phyloP scores from a whole-genome alignment of 2,113 vertebrate genomes.

The Litocranius walleri region DNA sequence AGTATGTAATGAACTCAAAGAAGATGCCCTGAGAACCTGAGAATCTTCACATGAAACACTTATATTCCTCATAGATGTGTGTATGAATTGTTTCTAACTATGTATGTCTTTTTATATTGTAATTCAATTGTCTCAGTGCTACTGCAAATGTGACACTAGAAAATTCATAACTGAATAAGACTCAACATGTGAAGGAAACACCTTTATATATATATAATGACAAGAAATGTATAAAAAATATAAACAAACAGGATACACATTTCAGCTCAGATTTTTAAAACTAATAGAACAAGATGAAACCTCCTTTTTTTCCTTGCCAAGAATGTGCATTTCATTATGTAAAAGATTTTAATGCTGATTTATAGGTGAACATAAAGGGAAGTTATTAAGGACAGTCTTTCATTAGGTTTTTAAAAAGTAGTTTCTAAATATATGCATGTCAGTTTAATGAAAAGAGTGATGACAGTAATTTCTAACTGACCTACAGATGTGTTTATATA shows the following conservation, averaged over 20 bases:
- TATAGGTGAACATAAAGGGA: slow-evolving; percentile 53
- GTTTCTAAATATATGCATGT: slow-evolving; percentile 64
- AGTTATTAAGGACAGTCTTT: slow-evolving; percentile 62
- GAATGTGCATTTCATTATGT: slow-evolving; percentile 27
- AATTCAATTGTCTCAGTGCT: background rate
- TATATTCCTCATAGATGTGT: background rate
- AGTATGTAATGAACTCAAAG: background rate
- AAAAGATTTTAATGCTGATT: slow-evolving; percentile 39
- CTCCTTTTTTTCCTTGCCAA: background rate
- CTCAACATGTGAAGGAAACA: background rate
- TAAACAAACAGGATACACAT: background rate
- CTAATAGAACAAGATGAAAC: background rate
- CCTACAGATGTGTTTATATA: slow-evolving; percentile 70
- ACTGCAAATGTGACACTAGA: background rate
- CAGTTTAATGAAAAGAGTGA: slow-evolving; percentile 69
- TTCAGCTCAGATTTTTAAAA: background rate
- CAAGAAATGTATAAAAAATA: background rate
- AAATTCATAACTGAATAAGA: background rate
- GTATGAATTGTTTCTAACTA: background rate
- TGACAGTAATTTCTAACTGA: slow-evolving; percentile 67
- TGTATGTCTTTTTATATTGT: background rate
- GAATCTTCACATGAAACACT: background rate
- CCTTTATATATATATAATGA: background rate
- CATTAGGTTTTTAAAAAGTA: slow-evolving; percentile 46
- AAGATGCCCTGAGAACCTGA: background rate